Conservation (phyloP, 2,888 invertebrate species). For the Marasmarcha lunaedactyla region DNA sequence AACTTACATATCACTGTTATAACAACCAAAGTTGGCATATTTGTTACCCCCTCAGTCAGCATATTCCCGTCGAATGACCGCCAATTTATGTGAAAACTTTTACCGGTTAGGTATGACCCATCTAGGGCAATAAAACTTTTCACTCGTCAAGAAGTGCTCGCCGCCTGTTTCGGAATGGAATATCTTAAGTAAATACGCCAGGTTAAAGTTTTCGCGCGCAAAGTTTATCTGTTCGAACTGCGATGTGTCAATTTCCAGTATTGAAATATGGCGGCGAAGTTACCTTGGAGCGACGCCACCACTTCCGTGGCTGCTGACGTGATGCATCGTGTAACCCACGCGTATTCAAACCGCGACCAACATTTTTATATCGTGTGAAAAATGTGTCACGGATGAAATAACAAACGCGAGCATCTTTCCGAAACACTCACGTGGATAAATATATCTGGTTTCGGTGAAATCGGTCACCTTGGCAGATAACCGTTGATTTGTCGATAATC, state of each 20-base stretch:
- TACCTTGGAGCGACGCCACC: slow-evolving; percentile 68
- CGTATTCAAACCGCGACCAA: slow-evolving; percentile 12
- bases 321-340: slow-evolving; percentile 33
- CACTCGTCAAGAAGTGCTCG: slow-evolving; percentile 58
- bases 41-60: slow-evolving; percentile 69
- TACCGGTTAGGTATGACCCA: slow-evolving; percentile 62
- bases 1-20: slow-evolving; percentile 70
- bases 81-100: slow-evolving; percentile 70
- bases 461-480: slow-evolving; percentile 29
- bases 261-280: slow-evolving; percentile 57
- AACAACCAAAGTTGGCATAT: slow-evolving; percentile 69
- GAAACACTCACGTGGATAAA: not conserved
- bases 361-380: not conserved
- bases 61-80: slow-evolving; percentile 70
- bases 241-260: slow-evolving; percentile 61
- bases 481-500: slow-evolving; percentile 17
- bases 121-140: slow-evolving; percentile 61
- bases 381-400: not conserved
- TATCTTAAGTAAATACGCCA: slow-evolving; percentile 64
- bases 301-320: slow-evolving; percentile 63
- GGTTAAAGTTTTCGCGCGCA: slow-evolving; percentile 48
- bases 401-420: not conserved
- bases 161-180: slow-evolving; percentile 47
- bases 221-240: slow-evolving; percentile 42
- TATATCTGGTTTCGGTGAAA: slow-evolving; percentile 14